These are phyloP conservation scores for Pelecanoides urinatrix DNA, from an alignment of 2,113 vertebrate genomes.

Conservation along the genomic window DNA sequence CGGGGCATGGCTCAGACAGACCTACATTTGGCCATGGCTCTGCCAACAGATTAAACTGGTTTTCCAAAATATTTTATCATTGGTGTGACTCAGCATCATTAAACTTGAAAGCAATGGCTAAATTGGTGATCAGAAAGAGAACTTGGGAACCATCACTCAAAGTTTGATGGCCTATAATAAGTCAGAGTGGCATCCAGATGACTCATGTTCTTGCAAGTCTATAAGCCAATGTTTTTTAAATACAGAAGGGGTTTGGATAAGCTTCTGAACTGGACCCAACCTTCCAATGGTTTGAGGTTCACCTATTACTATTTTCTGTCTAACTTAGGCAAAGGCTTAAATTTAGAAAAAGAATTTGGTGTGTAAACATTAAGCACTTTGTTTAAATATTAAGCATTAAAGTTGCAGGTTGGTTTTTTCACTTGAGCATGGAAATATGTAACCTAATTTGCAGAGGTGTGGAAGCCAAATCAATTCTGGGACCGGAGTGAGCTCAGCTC, in stretches of 20 bases:
- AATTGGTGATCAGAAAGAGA: conserved; percentile 46
- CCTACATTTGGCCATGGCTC: conserved; percentile 22
- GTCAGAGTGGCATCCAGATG: conserved; percentile 13
- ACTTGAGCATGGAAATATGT: conserved; percentile 22
- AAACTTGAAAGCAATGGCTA: conserved; percentile 31
- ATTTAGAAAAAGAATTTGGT: background rate
- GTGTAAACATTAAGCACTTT: conserved; percentile 15
- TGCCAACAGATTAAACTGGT: background rate
- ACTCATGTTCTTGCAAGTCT: conserved; percentile 31
- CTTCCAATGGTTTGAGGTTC: conserved; percentile 61
- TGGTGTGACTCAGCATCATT: conserved; percentile 48
- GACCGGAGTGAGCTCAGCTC: conserved; percentile 1
- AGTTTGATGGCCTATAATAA: background rate
- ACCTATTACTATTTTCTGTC: conserved; percentile 41
- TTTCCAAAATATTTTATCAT: conserved; percentile 40
- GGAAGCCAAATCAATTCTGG: conserved; percentile 42
- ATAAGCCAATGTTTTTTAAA: conserved; percentile 11
- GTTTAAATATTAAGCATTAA: conserved; percentile 40
- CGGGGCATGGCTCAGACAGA: background rate
- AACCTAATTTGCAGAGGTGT: conserved; percentile 23
- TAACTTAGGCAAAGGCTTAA: conserved; percentile 5
- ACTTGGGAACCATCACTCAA: conserved; percentile 20
- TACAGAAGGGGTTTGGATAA: conserved; percentile 4
- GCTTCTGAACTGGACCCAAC: conserved; percentile 23
- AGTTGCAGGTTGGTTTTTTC: background rate